phyloP scores from a whole-genome alignment of 1,140 invertebrate genomes.

The Bombus sylvicola region DNA sequence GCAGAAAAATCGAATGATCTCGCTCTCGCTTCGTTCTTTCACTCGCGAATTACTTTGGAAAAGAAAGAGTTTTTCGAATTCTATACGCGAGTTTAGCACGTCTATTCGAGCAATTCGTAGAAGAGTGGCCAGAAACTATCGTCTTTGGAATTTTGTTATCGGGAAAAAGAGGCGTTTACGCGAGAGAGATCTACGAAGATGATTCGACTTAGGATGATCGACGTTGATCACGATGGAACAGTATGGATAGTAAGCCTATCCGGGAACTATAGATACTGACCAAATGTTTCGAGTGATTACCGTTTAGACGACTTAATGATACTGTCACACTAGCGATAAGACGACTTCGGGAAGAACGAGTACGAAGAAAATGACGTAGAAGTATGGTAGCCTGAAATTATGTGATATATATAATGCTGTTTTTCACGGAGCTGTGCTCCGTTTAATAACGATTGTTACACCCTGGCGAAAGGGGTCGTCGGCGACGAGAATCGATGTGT shows the following conservation, averaged over 20 bases:
- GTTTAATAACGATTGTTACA: slow-evolving; percentile 75
- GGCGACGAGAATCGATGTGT: slow-evolving; percentile 16
- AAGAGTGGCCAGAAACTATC: too few relatives aligned
- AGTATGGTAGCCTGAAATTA: slow-evolving; percentile 78
- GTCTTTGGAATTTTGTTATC: too few relatives aligned
- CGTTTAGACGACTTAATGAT: slow-evolving; percentile 54
- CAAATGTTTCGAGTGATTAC: slow-evolving; percentile 59
- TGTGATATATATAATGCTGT: slow-evolving; percentile 78
- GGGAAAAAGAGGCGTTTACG: too few relatives aligned
- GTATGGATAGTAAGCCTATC: not conserved
- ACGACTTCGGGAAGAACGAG: slow-evolving; percentile 31
- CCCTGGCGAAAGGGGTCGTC: slow-evolving; percentile 21
- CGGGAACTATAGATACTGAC: slow-evolving; percentile 60
- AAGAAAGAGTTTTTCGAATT: too few relatives aligned
- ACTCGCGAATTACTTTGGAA: too few relatives aligned
- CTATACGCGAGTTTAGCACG: too few relatives aligned
- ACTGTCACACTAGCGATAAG: slow-evolving; percentile 54
- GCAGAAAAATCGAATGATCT: too few relatives aligned
- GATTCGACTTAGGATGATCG: too few relatives aligned
- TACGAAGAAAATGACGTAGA: slow-evolving; percentile 44
- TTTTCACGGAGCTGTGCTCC: slow-evolving; percentile 80
- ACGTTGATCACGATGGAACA: not conserved
- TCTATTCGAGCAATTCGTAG: too few relatives aligned
- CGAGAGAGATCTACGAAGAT: too few relatives aligned
- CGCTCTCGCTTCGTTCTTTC: too few relatives aligned